These are phyloP conservation scores for Augiades crinisus DNA, from an alignment of 2,888 invertebrate species.

Conservation along the genomic window DNA sequence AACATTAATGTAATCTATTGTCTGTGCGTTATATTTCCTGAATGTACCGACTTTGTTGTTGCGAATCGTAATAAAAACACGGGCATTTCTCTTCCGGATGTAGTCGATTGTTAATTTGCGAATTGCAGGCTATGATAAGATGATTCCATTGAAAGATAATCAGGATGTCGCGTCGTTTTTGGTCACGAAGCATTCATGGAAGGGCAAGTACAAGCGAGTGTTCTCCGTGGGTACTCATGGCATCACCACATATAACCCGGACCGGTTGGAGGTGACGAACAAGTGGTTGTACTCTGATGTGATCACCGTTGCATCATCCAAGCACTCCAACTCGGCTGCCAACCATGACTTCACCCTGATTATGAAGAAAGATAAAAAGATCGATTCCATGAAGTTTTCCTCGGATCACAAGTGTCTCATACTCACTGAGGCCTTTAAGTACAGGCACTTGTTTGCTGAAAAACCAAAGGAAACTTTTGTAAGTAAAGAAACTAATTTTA, in stretches of 20 bases:
- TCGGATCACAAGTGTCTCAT: slow-evolving; percentile 97
- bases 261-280: slow-evolving; percentile 87
- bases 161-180: slow-evolving; percentile 98
- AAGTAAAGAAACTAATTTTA: slow-evolving; percentile 49
- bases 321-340: slow-evolving; percentile 75
- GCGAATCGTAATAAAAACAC: slow-evolving; percentile 4
- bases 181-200: slow-evolving; percentile 99
- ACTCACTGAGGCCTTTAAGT: slow-evolving; percentile 94
- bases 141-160: slow-evolving; percentile 94
- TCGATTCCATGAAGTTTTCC: slow-evolving; percentile 97
- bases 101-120: slow-evolving; percentile 11
- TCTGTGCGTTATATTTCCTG: slow-evolving; percentile 6
- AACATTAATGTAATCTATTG: not conserved
- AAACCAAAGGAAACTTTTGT: slow-evolving; percentile 90
- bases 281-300: slow-evolving; percentile 94
- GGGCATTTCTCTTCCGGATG: slow-evolving; percentile 5
- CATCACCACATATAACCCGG: slow-evolving; percentile 97
- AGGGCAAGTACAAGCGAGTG: slow-evolving; percentile 99
- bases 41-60: slow-evolving; percentile 16
- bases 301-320: slow-evolving; percentile 84
- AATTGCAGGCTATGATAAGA: slow-evolving; percentile 81
- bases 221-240: slow-evolving; percentile 98
- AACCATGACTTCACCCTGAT: slow-evolving; percentile 89
- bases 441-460: slow-evolving; percentile 89
- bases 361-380: slow-evolving; percentile 94